Evolutionary conservation across 2,113 vertebrate genomes (phyloP).

Genomic region (western clawed frog (Xenopus tropicalis)): DNA sequence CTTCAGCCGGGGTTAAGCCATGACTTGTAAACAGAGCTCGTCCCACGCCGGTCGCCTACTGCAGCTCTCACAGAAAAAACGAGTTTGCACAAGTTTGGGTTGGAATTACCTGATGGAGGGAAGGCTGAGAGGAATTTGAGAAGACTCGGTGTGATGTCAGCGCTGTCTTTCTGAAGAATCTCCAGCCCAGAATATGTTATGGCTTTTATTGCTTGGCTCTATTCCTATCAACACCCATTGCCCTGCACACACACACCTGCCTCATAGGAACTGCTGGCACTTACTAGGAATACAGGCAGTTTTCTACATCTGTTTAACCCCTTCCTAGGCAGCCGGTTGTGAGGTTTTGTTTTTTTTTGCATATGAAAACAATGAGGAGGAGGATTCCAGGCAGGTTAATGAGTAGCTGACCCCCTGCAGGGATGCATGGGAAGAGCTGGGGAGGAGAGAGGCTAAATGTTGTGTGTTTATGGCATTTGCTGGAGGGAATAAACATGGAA

Average conservation of each 20-base stretch:
- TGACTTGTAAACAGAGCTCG: constrained; percentile 36
- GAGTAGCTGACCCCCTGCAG: constrained; percentile 3
- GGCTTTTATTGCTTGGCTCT: constrained; percentile 33
- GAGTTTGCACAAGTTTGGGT: constrained; percentile 68
- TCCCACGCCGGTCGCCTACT: background rate
- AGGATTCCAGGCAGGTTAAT: constrained; percentile 14
- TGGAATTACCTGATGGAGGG: constrained; percentile 71
- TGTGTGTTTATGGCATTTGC: too few species aligned
- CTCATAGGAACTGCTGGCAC: constrained; percentile 46
- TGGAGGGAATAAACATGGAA: too few species aligned
- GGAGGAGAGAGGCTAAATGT: too few species aligned
- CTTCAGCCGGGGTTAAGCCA: constrained; percentile 55
- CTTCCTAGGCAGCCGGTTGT: background rate
- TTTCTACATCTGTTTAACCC: constrained; percentile 8
- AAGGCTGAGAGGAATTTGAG: constrained; percentile 56
- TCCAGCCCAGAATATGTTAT: constrained; percentile 57
- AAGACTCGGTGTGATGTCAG: constrained; percentile 63
- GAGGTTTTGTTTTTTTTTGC: too few species aligned
- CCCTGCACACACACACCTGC: constrained; percentile 58
- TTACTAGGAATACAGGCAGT: constrained; percentile 23
- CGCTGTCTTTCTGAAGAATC: constrained; percentile 65
- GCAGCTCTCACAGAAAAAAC: constrained; percentile 47
- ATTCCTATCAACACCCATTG: constrained; percentile 46
- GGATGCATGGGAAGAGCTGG: too few species aligned
- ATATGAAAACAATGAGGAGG: constrained; percentile 1